Percentiles rank a stretch among this genome's conserved stretches.
These are phyloP conservation scores for Acestrorhynchus altus DNA, from an alignment of 2,797 vertebrate genomes.

Conservation along the genomic window DNA sequence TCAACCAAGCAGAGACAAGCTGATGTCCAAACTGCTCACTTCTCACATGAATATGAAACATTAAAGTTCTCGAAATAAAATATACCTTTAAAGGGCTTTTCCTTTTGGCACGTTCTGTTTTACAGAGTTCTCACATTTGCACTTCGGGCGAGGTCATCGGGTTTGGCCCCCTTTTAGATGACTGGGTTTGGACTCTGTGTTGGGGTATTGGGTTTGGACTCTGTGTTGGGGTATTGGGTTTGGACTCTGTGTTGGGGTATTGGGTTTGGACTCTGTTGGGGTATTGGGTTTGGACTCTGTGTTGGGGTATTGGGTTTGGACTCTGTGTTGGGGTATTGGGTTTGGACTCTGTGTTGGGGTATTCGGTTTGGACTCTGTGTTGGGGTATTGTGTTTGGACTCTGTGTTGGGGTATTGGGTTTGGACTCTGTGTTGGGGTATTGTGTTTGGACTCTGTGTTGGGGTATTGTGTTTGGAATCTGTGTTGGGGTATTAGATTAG, in stretches of 20 bases:
- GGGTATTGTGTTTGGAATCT: not conserved
- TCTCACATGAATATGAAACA: not conserved
- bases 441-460: no score
- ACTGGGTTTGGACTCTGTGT: not conserved
- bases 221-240: not conserved
- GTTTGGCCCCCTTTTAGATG: not conserved
- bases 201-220: not conserved
- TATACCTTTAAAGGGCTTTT: no score
- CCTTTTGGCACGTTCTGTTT: no score
- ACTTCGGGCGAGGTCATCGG: not conserved
- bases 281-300: not conserved
- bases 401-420: not conserved
- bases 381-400: not conserved
- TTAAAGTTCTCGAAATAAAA: not conserved
- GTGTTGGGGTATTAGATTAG: not conserved
- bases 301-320: not conserved
- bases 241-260: not conserved
- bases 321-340: not conserved
- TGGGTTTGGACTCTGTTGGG: not conserved
- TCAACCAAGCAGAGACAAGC: not conserved
- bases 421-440: not conserved
- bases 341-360: not conserved
- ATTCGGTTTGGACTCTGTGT: not conserved
- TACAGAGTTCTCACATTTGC: no score
- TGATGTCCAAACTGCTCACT: not conserved